Percentiles rank a stretch among this genome's conserved stretches.
Conservation (phyloP, 2,797 vertebrate species). For the Diplodus puntazzo region DNA sequence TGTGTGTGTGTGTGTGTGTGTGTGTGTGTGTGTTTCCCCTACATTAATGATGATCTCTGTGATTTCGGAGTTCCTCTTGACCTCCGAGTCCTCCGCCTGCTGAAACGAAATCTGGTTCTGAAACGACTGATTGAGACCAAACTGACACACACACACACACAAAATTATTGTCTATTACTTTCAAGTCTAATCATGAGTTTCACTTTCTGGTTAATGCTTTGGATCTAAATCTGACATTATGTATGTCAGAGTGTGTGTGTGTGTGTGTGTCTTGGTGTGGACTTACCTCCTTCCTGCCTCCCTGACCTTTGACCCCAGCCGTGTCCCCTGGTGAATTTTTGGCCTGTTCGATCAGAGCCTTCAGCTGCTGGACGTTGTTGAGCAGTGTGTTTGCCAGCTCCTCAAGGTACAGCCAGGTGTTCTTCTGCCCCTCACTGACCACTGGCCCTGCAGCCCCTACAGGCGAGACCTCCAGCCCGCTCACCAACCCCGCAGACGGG, state of each 20-base stretch:
- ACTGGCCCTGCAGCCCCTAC: constrained; percentile 65
- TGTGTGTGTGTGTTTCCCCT: constrained; percentile 42
- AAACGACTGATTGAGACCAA: constrained; percentile 74
- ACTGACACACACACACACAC: constrained; percentile 48
- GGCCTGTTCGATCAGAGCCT: constrained; percentile 93
- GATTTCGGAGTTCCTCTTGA: constrained; percentile 81
- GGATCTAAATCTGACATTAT: neutral
- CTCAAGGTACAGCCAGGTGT: constrained; percentile 94
- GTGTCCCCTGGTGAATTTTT: constrained; percentile 84
- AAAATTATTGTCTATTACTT: neutral
- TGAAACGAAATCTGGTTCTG: constrained; percentile 89
- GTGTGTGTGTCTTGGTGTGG: neutral
- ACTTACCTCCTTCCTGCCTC: constrained; percentile 90
- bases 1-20: constrained; percentile 21
- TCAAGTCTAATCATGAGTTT: neutral
- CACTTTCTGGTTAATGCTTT: neutral
- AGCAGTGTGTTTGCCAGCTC: constrained; percentile 94
- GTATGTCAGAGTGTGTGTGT: neutral
- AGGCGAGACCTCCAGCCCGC: constrained; percentile 64
- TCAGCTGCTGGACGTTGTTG: constrained; percentile 94
- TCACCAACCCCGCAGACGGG: constrained; percentile 54
- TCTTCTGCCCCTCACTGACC: constrained; percentile 86
- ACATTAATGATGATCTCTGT: constrained; percentile 92
- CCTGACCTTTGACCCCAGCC: constrained; percentile 65
- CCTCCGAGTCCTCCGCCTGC: constrained; percentile 87